Evolutionary conservation across 2,888 invertebrate genomes (phyloP).

Genomic region (Catocala nupta): DNA sequence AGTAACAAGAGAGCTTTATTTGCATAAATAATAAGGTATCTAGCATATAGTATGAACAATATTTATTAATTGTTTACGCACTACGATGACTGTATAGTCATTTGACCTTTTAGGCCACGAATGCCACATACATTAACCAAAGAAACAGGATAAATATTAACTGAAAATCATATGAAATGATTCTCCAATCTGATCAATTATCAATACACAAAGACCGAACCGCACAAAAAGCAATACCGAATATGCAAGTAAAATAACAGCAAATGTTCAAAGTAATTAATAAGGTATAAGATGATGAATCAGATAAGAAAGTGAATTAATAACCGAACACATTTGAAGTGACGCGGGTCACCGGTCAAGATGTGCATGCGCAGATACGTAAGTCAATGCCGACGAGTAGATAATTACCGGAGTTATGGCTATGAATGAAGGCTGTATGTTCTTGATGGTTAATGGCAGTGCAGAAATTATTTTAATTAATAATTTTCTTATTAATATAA

Average conservation of each 20-base stretch:
- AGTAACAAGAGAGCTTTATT: no score
- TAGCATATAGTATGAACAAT: no score
- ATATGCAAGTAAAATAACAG: constrained; percentile 20
- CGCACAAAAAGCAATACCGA: constrained; percentile 6
- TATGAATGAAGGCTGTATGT: constrained; percentile 15
- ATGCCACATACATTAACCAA: no score
- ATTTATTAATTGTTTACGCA: no score
- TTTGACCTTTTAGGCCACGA: no score
- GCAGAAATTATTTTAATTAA: constrained; percentile 20
- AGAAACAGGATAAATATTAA: no score
- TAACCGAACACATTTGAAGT: constrained; percentile 36
- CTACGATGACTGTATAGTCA: no score
- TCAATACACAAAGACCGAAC: constrained; percentile 6
- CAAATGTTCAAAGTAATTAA: constrained; percentile 43
- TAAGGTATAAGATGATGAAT: constrained; percentile 36
- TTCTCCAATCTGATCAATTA: neutral
- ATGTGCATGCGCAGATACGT: constrained; percentile 30
- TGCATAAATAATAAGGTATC: no score
- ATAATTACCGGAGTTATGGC: constrained; percentile 16
- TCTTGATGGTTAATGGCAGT: constrained; percentile 10
- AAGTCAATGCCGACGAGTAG: constrained; percentile 13
- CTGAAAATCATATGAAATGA: no score
- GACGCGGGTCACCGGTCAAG: constrained; percentile 44
- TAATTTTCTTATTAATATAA: constrained; percentile 10
- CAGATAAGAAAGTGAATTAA: constrained; percentile 45